Conservation (phyloP, 2,113 vertebrate genomes). For the Cololabis saira region DNA sequence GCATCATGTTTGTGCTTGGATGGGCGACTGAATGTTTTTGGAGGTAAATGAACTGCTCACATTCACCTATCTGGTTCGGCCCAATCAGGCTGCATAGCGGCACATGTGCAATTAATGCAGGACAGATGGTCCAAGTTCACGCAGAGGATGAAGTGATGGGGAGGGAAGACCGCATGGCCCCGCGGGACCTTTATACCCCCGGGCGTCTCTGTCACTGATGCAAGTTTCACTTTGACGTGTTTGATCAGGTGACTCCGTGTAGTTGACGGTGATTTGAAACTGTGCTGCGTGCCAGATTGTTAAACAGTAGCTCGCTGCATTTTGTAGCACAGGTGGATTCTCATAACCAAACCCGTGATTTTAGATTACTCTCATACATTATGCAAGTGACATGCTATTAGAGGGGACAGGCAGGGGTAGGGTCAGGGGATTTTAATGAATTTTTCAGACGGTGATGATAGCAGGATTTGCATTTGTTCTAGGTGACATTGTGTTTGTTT, state of each 20-base stretch:
- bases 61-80: conserved; percentile 32
- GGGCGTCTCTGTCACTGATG: conserved; percentile 44
- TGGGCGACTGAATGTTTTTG: conserved; percentile 27
- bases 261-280: conserved; percentile 51
- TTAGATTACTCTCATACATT: conserved; percentile 65
- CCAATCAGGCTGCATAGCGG: conserved; percentile 38
- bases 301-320: conserved; percentile 42
- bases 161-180: conserved; percentile 49
- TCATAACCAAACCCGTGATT: conserved; percentile 53
- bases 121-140: conserved; percentile 75
- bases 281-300: conserved; percentile 55
- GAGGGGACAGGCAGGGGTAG: conserved; percentile 46
- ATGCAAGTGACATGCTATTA: conserved; percentile 67
- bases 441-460: conserved; percentile 68
- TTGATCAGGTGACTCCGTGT: conserved; percentile 66
- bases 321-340: conserved; percentile 54
- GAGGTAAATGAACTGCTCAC: conserved; percentile 26
- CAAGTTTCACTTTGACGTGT: conserved; percentile 55
- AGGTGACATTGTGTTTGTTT: conserved; percentile 66
- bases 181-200: conserved; percentile 22
- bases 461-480: conserved; percentile 59
- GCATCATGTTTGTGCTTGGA: conserved; percentile 17
- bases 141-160: conserved; percentile 46
- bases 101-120: conserved; percentile 66
- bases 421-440: conserved; percentile 57